Evolutionary conservation across 2,888 invertebrate species (phyloP).

Genomic region (Xestia xanthographa): DNA sequence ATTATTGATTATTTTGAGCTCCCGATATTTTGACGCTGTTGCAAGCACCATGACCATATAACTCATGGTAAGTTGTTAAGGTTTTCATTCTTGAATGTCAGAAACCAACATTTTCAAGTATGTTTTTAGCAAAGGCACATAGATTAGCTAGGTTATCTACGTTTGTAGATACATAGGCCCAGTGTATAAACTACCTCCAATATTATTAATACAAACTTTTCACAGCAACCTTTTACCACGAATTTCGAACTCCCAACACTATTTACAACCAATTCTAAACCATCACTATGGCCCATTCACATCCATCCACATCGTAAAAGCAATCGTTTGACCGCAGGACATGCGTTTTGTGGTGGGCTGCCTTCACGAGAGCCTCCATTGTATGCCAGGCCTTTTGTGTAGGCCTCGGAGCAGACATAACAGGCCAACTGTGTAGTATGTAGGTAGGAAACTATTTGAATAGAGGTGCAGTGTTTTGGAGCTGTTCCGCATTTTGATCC

Average conservation of each 20-base stretch:
- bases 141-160: too few species aligned
- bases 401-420: conserved; percentile 38
- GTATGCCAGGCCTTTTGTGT: conserved; percentile 67
- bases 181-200: not conserved
- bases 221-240: not conserved
- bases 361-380: conserved; percentile 79
- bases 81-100: too few species aligned
- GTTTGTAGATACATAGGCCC: not conserved
- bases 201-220: not conserved
- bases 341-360: conserved; percentile 82
- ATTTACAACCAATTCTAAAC: conserved; percentile 1
- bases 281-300: conserved; percentile 4
- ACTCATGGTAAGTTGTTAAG: too few species aligned
- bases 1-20: too few species aligned
- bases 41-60: too few species aligned
- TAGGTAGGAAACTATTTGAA: conserved; percentile 36
- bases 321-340: conserved; percentile 83
- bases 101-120: too few species aligned
- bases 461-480: conserved; percentile 11
- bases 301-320: conserved; percentile 64
- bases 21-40: too few species aligned
- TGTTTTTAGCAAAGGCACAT: too few species aligned
- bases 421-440: conserved; percentile 24
- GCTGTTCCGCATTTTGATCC: not conserved
- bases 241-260: not conserved